A percentile compares a stretch with the other conserved stretches of the same genome.
Conservation (phyloP, 2,113 vertebrate species). For the Sisor rabdophorus region DNA sequence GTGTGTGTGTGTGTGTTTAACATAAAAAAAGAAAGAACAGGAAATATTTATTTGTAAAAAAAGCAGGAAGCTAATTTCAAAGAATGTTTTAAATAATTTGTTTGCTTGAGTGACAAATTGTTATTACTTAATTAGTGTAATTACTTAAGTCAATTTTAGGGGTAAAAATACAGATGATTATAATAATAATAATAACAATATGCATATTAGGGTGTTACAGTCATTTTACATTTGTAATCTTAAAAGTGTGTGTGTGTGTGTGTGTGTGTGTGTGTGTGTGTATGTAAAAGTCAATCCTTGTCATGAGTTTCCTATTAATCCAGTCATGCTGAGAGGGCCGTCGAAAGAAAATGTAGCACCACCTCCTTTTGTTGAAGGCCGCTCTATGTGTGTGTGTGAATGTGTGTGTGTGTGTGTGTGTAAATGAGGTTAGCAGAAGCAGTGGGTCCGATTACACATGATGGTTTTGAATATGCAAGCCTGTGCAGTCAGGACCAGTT, state of each 20-base stretch:
- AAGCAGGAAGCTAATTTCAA: not conserved
- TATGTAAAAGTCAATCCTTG: slow-evolving; percentile 44
- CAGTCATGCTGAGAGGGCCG: slow-evolving; percentile 37
- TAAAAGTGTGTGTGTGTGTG: slow-evolving; percentile 16
- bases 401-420: slow-evolving; percentile 69
- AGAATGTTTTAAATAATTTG: not conserved
- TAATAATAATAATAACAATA: not conserved
- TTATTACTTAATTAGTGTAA: not conserved
- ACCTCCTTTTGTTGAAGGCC: slow-evolving; percentile 51
- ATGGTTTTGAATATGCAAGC: slow-evolving; percentile 82
- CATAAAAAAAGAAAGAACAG: not conserved
- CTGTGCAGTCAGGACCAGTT: slow-evolving; percentile 81
- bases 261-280: slow-evolving; percentile 39
- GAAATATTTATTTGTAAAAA: not conserved
- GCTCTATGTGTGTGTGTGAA: slow-evolving; percentile 58
- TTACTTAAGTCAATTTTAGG: not conserved
- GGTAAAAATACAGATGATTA: not conserved
- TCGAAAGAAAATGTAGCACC: slow-evolving; percentile 35
- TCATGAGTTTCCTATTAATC: slow-evolving; percentile 55
- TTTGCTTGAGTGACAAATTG: not conserved
- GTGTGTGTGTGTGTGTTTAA: slow-evolving; percentile 12
- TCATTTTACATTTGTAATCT: not conserved
- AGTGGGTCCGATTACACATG: slow-evolving; percentile 80
- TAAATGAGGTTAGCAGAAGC: slow-evolving; percentile 76
- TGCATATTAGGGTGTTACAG: not conserved